phyloP scores from a whole-genome alignment of 2,888 invertebrate species.

The Campopleginae sp. region DNA sequence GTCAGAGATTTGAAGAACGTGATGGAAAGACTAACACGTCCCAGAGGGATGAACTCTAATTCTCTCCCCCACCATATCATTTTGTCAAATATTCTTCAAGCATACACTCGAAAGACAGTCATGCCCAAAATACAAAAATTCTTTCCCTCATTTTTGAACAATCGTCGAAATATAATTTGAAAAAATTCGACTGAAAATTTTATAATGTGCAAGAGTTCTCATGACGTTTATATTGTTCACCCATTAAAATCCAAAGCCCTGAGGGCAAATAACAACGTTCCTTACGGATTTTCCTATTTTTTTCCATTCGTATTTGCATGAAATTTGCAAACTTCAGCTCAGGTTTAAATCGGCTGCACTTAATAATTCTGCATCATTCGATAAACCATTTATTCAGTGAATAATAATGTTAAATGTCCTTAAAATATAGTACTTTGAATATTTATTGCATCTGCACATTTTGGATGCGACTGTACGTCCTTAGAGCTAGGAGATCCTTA shows the following conservation, averaged over 20 bases:
- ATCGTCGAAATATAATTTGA: not conserved
- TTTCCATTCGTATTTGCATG: too few relatives aligned
- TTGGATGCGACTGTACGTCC: conserved; percentile 8
- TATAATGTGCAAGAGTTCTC: too few relatives aligned
- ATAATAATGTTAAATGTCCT: not conserved
- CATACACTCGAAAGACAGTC: conserved; percentile 9
- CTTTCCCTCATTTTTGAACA: too few relatives aligned
- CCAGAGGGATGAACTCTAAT: conserved; percentile 31
- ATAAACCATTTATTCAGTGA: not conserved
- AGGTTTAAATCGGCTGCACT: too few relatives aligned
- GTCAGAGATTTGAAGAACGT: conserved; percentile 51
- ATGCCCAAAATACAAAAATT: not conserved
- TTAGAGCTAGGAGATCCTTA: conserved; percentile 10
- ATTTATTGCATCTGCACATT: not conserved
- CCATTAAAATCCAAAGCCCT: too few relatives aligned
- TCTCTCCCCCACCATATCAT: not conserved
- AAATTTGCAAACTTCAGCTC: too few relatives aligned
- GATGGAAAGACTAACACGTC: conserved; percentile 40
- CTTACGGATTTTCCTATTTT: too few relatives aligned
- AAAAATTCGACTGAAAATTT: not conserved
- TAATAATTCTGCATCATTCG: too few relatives aligned
- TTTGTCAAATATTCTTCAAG: conserved; percentile 7
- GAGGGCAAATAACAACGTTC: too few relatives aligned
- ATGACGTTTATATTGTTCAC: not conserved
- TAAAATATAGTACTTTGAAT: not conserved